Evolutionary conservation across 1,140 invertebrate species (phyloP), one percentile per base, ranked within the genome.

Genomic region (Leptinotarsa lineolata): DNA sequence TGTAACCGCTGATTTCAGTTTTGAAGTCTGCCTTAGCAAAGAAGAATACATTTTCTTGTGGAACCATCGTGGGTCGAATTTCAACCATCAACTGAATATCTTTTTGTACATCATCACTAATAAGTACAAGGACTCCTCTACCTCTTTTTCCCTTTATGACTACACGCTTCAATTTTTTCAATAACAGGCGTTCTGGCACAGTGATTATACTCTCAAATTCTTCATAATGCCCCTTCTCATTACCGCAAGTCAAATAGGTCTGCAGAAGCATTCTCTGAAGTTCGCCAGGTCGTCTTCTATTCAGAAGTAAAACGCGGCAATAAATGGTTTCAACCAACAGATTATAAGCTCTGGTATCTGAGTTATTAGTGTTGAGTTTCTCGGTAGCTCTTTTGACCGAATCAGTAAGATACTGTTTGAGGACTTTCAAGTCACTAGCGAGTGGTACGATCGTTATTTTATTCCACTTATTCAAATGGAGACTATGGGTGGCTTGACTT

Each of bases 391-490:
- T 6, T 18, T 71, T 61, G 21, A 79, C 74, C 61, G 74, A 71
- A 13, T 22, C 16, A 39, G 70, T 70, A 15, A 82, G 72, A 54
- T 54, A 54, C 3, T n/a, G 13, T 54, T n/a, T 54, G 4, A 16
- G n/a, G 3, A 54, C n/a, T 54, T 54, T 54, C 54, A 83, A 75
- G 69, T 83, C 82, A 77, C 76, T 80, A 20, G 81, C 82, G 22
- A 83, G 74, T 15, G 81, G 80, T 8, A 83, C 76, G 21, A 83
- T 80, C 44, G 80, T 83, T 70, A 81, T 61, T 63, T 82, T 82
- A 59, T 81, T 82, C 76, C 74, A 82, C 72, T 83, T 83, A 21
- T 82, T 83, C 22, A 70, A 71, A 73, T 81, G 79, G 20, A 83
- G 60, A 76, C 81, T 77, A 24, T 70, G 67, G 12, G 75, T 69